Evolutionary conservation across 2,888 invertebrate species (phyloP).

Genomic region (Agriopis marginaria): DNA sequence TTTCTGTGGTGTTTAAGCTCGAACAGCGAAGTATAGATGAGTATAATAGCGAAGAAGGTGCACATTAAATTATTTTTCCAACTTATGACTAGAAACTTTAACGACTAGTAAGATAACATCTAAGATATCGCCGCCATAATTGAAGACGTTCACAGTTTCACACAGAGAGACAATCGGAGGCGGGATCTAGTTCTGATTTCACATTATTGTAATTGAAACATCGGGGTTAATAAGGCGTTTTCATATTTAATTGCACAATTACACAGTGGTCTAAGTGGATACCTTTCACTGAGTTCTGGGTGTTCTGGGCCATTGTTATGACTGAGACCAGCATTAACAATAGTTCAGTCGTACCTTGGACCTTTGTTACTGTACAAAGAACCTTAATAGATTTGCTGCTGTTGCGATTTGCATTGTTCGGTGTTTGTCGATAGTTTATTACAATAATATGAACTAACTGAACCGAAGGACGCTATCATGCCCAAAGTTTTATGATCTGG

Average conservation of each 20-base stretch:
- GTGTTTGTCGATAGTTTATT: slow-evolving; percentile 5
- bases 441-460: too few species aligned
- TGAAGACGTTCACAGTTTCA: slow-evolving; percentile 57
- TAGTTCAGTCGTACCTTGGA: slow-evolving; percentile 49
- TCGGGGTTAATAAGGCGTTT: slow-evolving; percentile 70
- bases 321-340: slow-evolving; percentile 56
- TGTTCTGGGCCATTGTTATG: slow-evolving; percentile 53
- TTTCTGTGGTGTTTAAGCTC: too few species aligned
- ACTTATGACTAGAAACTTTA: slow-evolving; percentile 31
- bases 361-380: slow-evolving; percentile 42
- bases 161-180: slow-evolving; percentile 56
- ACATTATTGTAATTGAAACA: slow-evolving; percentile 68
- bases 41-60: neutral
- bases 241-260: slow-evolving; percentile 72
- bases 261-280: slow-evolving; percentile 50
- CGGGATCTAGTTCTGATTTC: slow-evolving; percentile 60
- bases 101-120: slow-evolving; percentile 41
- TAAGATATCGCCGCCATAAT: slow-evolving; percentile 48
- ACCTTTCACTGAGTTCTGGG: slow-evolving; percentile 66
- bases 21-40: too few species aligned
- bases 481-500: too few species aligned
- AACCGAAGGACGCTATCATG: too few species aligned
- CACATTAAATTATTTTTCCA: slow-evolving; percentile 5
- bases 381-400: slow-evolving; percentile 35
- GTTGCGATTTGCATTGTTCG: slow-evolving; percentile 30